phyloP scores from a whole-genome alignment of 1,140 invertebrate genomes.

The Zaprionus africanus region DNA sequence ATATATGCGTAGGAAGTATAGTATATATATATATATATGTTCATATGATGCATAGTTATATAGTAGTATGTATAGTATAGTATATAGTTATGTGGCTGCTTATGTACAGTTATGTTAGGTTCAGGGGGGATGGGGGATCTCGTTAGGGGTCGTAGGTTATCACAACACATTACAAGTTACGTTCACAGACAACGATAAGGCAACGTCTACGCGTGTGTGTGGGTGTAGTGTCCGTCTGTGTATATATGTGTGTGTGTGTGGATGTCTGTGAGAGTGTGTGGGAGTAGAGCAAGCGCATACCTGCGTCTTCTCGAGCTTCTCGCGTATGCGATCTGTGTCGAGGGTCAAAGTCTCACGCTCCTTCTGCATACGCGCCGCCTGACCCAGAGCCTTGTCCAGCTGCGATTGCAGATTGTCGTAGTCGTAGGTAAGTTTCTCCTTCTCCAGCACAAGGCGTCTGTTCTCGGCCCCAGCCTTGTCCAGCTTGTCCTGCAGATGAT shows the following conservation, averaged over 20 bases:
- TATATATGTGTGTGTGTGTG: conserved; percentile 17
- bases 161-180: conserved; percentile 8
- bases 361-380: conserved; percentile 93
- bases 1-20: conserved; percentile 60
- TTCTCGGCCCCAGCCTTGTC: conserved; percentile 92
- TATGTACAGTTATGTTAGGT: not conserved
- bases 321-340: conserved; percentile 93
- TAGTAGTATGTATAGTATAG: conserved; percentile 50
- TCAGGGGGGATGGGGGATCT: not conserved
- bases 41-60: conserved; percentile 41
- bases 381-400: conserved; percentile 94
- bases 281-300: conserved; percentile 85
- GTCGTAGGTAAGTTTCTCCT: conserved; percentile 94
- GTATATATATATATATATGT: conserved; percentile 21
- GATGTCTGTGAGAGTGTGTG: conserved; percentile 11
- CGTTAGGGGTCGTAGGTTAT: not conserved
- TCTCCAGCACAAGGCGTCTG: conserved; percentile 94
- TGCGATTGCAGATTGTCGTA: conserved; percentile 95
- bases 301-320: conserved; percentile 95
- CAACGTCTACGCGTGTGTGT: conserved; percentile 15
- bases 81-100: conserved; percentile 30
- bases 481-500: conserved; percentile 93
- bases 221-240: conserved; percentile 22
- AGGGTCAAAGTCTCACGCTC: conserved; percentile 93
- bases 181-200: conserved; percentile 6